Base-by-base conservation (phyloP, 2,888 invertebrate species). In the Eurytoma adleriae region DNA sequence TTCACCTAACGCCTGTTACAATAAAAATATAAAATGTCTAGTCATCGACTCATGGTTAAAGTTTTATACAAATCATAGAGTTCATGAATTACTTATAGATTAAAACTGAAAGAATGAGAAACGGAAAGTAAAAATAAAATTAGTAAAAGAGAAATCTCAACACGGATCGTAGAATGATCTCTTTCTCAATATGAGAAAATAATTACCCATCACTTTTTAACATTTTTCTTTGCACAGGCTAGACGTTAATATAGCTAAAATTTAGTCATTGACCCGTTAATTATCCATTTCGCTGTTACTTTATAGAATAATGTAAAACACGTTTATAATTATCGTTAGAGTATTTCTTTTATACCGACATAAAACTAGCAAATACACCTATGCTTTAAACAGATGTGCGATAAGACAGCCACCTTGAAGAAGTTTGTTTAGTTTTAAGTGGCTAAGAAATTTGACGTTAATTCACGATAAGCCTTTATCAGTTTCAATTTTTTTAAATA, bases 351-450 rank as follows among this genome's bases (percentile, higher is more conserved):
- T 82, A 80, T 75, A 70, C 57, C 59, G 57, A 77, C 72, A 62
- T 30, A 71, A 81, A 73, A 74, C 70, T 74, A 79, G 70, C 77
- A 59, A 67, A 77, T 74, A 74, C 70, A 77, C 61, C 70, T 77
- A 78, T 67, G 64, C 73, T 74, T 80, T 75, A 59, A 80, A 80
- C 78, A 78, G 67, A 78, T 75, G 72, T 72, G 50, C 20, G 68
- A 81, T 69, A 79, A 80, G 83, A 86, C 84, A 88, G 86, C 85
- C 85, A 84, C 82, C 86, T 83, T 61, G 78, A 78, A 67, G 52
- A 64, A 40, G 40, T 40, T 72, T 24, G 18, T 50, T 70, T 50
- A 50, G 24, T 24, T 24, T 24, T 24, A 57, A 16, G 4, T 40
- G 40, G 7, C 7, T 40, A 40, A 7, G 24, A 40, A 40, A 40